Conservation (phyloP, 2,888 invertebrate species). For the Athalia cordata region DNA sequence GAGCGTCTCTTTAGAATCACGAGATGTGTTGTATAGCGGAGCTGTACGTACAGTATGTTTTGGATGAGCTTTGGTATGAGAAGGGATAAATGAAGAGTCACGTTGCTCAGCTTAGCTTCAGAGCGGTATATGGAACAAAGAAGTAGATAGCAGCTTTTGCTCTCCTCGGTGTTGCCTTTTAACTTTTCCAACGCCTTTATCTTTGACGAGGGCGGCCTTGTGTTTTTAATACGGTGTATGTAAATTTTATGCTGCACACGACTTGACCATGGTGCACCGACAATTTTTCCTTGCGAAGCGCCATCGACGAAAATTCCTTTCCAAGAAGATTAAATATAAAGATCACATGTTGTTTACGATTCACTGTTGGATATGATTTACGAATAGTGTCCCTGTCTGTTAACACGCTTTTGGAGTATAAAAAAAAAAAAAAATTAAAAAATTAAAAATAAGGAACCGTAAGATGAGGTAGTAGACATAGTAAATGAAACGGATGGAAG, state of each 20-base stretch:
- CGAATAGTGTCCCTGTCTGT: no score
- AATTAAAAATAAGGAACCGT: conserved; percentile 7
- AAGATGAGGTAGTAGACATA: neutral
- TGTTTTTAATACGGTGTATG: neutral
- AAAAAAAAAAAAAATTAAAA: neutral
- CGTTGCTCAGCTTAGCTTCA: neutral
- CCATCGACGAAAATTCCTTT: no score
- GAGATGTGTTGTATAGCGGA: neutral
- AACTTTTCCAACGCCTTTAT: neutral
- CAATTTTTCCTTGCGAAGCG: no score
- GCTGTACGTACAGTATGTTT: neutral
- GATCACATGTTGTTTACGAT: no score
- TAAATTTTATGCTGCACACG: no score
- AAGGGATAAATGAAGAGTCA: neutral
- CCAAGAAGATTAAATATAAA: no score
- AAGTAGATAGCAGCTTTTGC: conserved; percentile 10
- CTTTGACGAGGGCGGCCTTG: neutral
- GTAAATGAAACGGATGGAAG: neutral
- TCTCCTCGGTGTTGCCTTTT: neutral
- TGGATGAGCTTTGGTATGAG: neutral
- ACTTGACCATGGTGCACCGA: no score
- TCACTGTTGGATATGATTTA: no score
- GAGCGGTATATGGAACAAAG: conserved; percentile 10
- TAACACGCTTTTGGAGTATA: no score
- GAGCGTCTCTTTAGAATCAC: conserved; percentile 9